phyloP scores from a whole-genome alignment of 2,888 invertebrate species.

The Apamea crenata region DNA sequence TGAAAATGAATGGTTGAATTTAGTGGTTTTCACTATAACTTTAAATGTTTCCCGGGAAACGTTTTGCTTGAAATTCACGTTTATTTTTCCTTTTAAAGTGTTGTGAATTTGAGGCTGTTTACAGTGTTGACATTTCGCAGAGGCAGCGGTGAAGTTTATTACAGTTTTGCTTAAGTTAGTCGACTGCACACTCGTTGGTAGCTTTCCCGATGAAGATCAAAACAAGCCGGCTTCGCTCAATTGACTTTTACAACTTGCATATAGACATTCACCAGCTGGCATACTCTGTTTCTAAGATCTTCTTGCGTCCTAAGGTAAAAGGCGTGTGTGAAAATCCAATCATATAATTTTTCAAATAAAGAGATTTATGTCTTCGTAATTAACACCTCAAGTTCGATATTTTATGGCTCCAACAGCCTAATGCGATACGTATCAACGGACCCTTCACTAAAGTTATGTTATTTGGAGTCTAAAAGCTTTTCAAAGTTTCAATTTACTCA shows the following conservation, averaged over 20 bases:
- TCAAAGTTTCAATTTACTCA: slow-evolving; percentile 49
- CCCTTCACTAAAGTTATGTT: slow-evolving; percentile 32
- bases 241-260: slow-evolving; percentile 57
- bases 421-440: slow-evolving; percentile 7
- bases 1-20: slow-evolving; percentile 25
- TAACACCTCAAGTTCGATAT: slow-evolving; percentile 7
- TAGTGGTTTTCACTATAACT: slow-evolving; percentile 9
- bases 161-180: slow-evolving; percentile 53
- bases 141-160: slow-evolving; percentile 49
- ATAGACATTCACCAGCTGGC: slow-evolving; percentile 34
- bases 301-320: slow-evolving; percentile 2
- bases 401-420: slow-evolving; percentile 21
- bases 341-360: slow-evolving; percentile 8
- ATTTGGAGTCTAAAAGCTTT: slow-evolving; percentile 55
- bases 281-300: slow-evolving; percentile 28
- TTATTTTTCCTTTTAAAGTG: slow-evolving; percentile 43
- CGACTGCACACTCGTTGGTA: slow-evolving; percentile 42
- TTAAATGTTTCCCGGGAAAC: slow-evolving; percentile 24
- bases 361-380: slow-evolving; percentile 5
- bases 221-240: slow-evolving; percentile 49
- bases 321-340: slow-evolving; percentile 1
- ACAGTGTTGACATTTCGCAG: slow-evolving; percentile 42
- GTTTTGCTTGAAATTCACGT: slow-evolving; percentile 3
- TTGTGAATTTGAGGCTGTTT: slow-evolving; percentile 34
- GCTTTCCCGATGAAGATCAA: slow-evolving; percentile 39